Base-by-base conservation (phyloP, 2,888 invertebrate species). In the Aspidiotus destructor region DNA sequence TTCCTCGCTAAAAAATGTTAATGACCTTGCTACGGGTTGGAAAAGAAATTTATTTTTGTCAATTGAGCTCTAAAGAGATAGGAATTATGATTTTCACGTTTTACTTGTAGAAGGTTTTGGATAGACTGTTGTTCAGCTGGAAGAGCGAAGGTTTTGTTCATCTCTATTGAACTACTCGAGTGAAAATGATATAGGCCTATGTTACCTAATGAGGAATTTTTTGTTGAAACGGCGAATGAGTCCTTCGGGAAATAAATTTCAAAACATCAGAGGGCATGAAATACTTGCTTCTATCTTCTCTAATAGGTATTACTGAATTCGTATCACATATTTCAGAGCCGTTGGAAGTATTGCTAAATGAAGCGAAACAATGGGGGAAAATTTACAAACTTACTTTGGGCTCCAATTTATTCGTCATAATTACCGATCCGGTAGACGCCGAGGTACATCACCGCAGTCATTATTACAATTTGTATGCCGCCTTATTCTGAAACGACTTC, bases 401-500 rank as follows among this genome's bases (percentile, higher is more conserved):
- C 2, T 61, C 69, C n/a, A 61, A 69, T 57, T 52, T 65, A 0
- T 60, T 58, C 40, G 52, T 70, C 7, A 42, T 70, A 3, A 7
- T 70, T 2, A 41, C 62, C 1, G 62, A 69, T 60, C 57, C 69
- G 11, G 55, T 60, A 7, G 70, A 70, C 60, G 69, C 69, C 17
- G 70, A 70, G 55, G 70, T 70, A 60, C 16, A 5, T 28, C 28
- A 28, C 5, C 1, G 28, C 11, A 52, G 52, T 5, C n/a, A 13
- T 52, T 52, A 3, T 52, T 1, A 3, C 52, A n/a, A 52, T 5
- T 52, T 3, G n/a, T 13, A 52, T 13, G 52, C n/a, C 5, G 52
- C n/a, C n/a, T 2, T 48, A 48, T 48, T 48, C 6, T 48, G n/a
- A 48, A 48, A 48, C n/a, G 6, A 3, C 28, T 54, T 54, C 8